Conservation (phyloP, 1,140 invertebrate genomes). For the Drosophila simulans region DNA sequence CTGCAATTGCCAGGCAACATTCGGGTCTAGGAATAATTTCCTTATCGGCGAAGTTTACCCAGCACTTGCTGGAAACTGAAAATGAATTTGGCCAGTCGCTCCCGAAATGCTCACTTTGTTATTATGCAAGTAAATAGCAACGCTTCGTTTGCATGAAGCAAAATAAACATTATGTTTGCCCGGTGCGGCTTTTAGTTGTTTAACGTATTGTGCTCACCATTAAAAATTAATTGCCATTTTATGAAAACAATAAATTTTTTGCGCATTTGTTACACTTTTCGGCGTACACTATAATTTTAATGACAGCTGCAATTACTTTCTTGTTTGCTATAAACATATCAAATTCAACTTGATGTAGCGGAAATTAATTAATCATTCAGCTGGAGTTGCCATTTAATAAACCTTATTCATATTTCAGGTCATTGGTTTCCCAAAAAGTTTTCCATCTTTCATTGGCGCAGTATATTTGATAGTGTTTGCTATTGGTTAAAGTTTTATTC, state of each 20-base stretch:
- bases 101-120: slow-evolving; percentile 34
- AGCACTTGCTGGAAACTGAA: slow-evolving; percentile 21
- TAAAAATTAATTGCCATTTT: slow-evolving; percentile 51
- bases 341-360: slow-evolving; percentile 24
- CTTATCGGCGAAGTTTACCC: slow-evolving; percentile 23
- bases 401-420: slow-evolving; percentile 22
- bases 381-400: slow-evolving; percentile 39
- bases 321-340: slow-evolving; percentile 38
- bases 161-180: slow-evolving; percentile 13
- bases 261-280: slow-evolving; percentile 10
- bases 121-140: slow-evolving; percentile 26
- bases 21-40: slow-evolving; percentile 18
- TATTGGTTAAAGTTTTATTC: slow-evolving; percentile 8
- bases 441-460: background rate
- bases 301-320: slow-evolving; percentile 38
- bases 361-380: slow-evolving; percentile 42
- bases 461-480: slow-evolving; percentile 19
- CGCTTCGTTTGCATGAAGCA: slow-evolving; percentile 16
- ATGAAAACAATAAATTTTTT: slow-evolving; percentile 20
- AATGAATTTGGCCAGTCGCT: background rate
- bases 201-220: slow-evolving; percentile 18
- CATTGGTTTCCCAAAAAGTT: background rate
- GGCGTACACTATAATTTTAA: slow-evolving; percentile 21
- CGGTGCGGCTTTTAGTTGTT: slow-evolving; percentile 11
- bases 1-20: slow-evolving; percentile 35